phyloP scores from a whole-genome alignment of 2,888 invertebrate species.

The Gastrophysa polygoni region DNA sequence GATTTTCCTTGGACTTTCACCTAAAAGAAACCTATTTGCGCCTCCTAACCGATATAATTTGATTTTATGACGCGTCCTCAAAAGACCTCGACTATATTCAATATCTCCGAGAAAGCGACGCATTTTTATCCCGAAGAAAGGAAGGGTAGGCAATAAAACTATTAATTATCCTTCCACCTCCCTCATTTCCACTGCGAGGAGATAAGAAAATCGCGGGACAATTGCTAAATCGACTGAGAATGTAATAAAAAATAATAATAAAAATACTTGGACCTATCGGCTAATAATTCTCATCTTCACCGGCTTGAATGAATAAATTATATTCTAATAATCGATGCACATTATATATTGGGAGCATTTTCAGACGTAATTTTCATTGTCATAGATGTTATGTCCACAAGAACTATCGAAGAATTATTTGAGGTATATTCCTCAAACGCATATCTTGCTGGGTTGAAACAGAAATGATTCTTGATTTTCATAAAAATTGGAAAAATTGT shows the following conservation, averaged over 20 bases:
- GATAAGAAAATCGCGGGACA: slow-evolving; percentile 6
- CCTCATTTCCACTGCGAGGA: slow-evolving; percentile 7
- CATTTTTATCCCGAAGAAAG: slow-evolving; percentile 12
- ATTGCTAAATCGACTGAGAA: slow-evolving; percentile 7
- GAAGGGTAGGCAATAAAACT: slow-evolving; percentile 24
- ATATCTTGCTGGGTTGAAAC: no score
- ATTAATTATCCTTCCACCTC: slow-evolving; percentile 22
- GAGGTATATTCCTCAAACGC: no score
- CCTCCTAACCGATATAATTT: neutral
- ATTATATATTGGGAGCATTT: no score
- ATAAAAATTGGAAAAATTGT: no score
- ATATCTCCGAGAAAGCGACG: neutral
- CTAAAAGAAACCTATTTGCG: neutral
- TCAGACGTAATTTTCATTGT: no score
- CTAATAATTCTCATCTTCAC: neutral
- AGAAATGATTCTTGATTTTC: no score
- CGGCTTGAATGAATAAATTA: no score
- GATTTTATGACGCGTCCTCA: slow-evolving; percentile 6
- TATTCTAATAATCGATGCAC: no score
- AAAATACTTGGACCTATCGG: neutral
- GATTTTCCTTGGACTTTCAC: neutral
- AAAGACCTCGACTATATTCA: neutral
- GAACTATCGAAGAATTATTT: no score
- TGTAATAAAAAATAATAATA: neutral
- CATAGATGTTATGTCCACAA: no score